Base-by-base conservation (phyloP, 2,888 invertebrate species). In the Augochlorella aurata region DNA sequence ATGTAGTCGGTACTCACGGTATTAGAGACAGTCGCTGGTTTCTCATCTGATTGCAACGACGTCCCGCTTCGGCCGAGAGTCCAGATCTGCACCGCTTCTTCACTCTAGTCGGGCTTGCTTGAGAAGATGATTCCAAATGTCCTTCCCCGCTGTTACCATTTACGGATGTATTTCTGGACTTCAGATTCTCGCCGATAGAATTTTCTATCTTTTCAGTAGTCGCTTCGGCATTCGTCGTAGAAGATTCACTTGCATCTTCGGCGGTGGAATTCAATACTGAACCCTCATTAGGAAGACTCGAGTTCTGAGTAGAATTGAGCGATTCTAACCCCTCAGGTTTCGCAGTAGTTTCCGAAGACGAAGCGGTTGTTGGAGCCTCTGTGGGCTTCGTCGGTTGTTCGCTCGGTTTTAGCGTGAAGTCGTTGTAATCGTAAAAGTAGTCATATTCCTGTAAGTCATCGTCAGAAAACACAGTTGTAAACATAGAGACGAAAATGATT, bases 361-460 rank as follows among this genome's bases (percentile, higher is more conserved):
- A 82, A 81, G 8, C 24, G 7, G 29, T 8, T 61, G 61, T 38
- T n/a, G 79, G 87, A 38, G 85, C 81, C 1, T 88, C 84, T 9
- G 67, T 21, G 3, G 67, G 47, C 50, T 88, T 89, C 9, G 83
- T 87, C n/a, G 91, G 87, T 49, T 81, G 86, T 2, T 58, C 50
- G 38, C 38, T 85, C 24, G 90, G 90, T 79, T 96, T 96, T 90
- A 96, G 94, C 29, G 96, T 97, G 93, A 96, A 95, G 90, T 96
- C 96, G 7, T 96, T 94, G 89, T 96, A 96, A 92, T 97, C 96
- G 91, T 97, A 97, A 72, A 95, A 95, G 90, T 96, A 96, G 93
- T 97, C 96, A 87, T 96, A 96, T 91, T 96, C 96, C 96, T 96
- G 94, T 49, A 95, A 95, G 16, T 18, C 21, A 50, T 24, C 29